A percentile compares a stretch with the other conserved stretches of the same genome.
Conservation (phyloP, 2,888 invertebrate species). For the Thysanoteuthis rhombus region DNA sequence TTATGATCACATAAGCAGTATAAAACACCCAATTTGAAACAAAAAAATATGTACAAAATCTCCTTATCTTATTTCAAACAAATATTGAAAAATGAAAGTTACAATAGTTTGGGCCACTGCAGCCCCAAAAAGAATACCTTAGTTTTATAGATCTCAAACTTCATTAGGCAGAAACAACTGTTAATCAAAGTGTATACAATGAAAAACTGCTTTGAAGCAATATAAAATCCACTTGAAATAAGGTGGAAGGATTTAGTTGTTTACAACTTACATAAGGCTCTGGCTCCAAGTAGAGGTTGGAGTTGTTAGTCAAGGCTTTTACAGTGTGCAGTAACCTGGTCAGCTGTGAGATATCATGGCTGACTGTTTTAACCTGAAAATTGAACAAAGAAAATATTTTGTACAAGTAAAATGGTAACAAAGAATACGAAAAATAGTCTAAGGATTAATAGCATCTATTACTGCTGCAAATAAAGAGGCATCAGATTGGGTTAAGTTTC, state of each 20-base stretch:
- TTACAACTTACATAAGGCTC: constrained; percentile 63
- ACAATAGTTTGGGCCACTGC: not conserved
- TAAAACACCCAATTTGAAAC: no score
- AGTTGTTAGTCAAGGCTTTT: constrained; percentile 60
- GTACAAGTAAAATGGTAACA: not conserved
- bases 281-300: constrained; percentile 59
- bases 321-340: constrained; percentile 64
- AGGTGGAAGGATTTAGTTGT: not conserved
- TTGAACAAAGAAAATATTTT: not conserved
- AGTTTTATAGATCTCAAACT: not conserved
- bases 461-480: no score
- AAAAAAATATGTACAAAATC: no score
- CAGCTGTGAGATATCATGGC: constrained; percentile 64
- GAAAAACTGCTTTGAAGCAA: not conserved
- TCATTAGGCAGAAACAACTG: not conserved
- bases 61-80: no score
- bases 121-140: not conserved
- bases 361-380: constrained; percentile 63
- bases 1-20: no score
- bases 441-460: no score
- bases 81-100: no score
- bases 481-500: no score
- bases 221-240: not conserved
- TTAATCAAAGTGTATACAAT: not conserved
- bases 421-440: not conserved